These are phyloP conservation scores for Hydropsyche betteni DNA, from an alignment of 2,888 invertebrate genomes.

Conservation along the genomic window DNA sequence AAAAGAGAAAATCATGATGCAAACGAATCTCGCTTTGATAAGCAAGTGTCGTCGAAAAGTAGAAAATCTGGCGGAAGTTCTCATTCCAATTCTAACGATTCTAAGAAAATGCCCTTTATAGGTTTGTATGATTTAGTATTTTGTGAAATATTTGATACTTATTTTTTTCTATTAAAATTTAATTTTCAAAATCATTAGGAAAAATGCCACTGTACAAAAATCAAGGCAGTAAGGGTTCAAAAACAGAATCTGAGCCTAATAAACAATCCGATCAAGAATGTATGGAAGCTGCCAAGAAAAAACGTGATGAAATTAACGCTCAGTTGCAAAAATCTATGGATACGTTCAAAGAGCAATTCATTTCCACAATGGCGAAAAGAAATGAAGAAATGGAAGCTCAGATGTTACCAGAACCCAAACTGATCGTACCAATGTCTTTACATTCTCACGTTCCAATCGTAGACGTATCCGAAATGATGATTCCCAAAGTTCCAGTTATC, in stretches of 20 bases:
- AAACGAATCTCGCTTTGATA: conserved; percentile 56
- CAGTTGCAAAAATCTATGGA: conserved; percentile 67
- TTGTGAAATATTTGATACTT: background rate
- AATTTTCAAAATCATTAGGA: conserved; percentile 55
- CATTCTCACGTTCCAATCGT: conserved; percentile 53
- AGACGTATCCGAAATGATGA: conserved; percentile 37
- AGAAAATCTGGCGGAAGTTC: conserved; percentile 51
- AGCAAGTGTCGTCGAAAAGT: conserved; percentile 52
- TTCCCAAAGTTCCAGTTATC: conserved; percentile 49
- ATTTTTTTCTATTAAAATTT: background rate
- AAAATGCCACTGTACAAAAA: conserved; percentile 82
- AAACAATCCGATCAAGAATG: conserved; percentile 57
- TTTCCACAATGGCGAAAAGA: conserved; percentile 55
- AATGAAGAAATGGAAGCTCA: conserved; percentile 54
- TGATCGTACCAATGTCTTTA: conserved; percentile 54
- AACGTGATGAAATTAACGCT: conserved; percentile 66
- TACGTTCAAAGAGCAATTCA: conserved; percentile 64
- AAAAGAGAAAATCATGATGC: conserved; percentile 56
- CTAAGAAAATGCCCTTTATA: conserved; percentile 83
- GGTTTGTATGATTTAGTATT: conserved; percentile 59
- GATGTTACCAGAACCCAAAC: conserved; percentile 56
- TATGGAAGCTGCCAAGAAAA: conserved; percentile 59
- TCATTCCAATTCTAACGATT: conserved; percentile 58
- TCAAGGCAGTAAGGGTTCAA: conserved; percentile 56
- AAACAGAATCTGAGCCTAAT: conserved; percentile 53